A percentile compares a stretch with the other conserved stretches of the same genome.
Conservation (phyloP, 2,888 invertebrate species). For the Ditylenchus weischeri region DNA sequence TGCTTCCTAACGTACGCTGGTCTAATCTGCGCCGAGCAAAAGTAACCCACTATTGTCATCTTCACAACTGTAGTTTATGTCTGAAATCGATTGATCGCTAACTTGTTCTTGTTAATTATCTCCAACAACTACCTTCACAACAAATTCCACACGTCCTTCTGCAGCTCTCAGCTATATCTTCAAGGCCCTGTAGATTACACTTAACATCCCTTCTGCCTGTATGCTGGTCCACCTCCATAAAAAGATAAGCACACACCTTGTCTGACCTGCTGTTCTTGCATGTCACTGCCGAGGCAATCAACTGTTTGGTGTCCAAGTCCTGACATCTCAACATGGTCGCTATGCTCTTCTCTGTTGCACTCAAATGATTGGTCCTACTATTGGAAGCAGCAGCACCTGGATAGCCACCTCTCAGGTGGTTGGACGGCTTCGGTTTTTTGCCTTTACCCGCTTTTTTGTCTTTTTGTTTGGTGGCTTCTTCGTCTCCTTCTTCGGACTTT, state of each 20-base stretch:
- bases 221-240: constrained; percentile 31
- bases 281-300: constrained; percentile 31
- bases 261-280: constrained; percentile 35
- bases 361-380: neutral
- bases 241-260: constrained; percentile 31
- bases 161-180: constrained; percentile 38
- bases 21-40: no score
- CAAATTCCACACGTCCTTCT: constrained; percentile 40
- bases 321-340: constrained; percentile 32
- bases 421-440: no score
- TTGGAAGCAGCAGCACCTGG: neutral
- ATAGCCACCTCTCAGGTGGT: constrained; percentile 3
- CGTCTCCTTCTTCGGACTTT: no score
- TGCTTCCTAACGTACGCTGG: no score
- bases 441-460: no score
- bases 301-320: constrained; percentile 17
- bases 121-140: constrained; percentile 24
- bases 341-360: constrained; percentile 16
- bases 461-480: no score
- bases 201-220: constrained; percentile 37
- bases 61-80: constrained; percentile 38
- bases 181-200: constrained; percentile 38
- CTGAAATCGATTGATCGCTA: no score
- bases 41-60: constrained; percentile 28
- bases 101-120: no score